These are phyloP conservation scores for Erpobdella octoculata DNA, from an alignment of 2,888 invertebrate genomes.

Conservation along the genomic window DNA sequence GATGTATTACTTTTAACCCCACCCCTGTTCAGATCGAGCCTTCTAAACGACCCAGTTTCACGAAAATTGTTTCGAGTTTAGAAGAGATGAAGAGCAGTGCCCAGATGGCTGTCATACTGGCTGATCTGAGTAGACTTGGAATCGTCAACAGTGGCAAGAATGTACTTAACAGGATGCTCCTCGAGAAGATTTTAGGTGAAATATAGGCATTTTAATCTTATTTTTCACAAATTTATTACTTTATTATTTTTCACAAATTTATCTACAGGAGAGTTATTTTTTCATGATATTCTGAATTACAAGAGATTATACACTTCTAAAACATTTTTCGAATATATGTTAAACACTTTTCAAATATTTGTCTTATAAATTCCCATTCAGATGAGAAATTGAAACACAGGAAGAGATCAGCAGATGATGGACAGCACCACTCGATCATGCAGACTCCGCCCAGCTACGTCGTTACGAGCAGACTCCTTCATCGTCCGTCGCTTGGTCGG, in stretches of 20 bases:
- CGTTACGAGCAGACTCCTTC: neutral
- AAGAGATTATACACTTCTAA: no score
- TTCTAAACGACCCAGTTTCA: slow-evolving; percentile 74
- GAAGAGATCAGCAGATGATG: neutral
- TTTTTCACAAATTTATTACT: neutral
- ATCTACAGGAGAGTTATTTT: no score
- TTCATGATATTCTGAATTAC: neutral
- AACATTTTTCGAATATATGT: neutral
- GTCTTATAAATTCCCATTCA: neutral
- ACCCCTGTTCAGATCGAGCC: slow-evolving; percentile 67
- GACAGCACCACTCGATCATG: neutral
- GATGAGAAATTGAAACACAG: slow-evolving; percentile 27
- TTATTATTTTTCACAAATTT: neutral
- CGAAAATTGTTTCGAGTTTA: slow-evolving; percentile 65
- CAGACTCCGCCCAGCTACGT: neutral
- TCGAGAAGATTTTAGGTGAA: slow-evolving; percentile 37
- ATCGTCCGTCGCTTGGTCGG: neutral
- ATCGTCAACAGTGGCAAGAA: slow-evolving; percentile 41
- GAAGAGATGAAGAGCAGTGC: slow-evolving; percentile 49
- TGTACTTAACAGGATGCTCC: slow-evolving; percentile 35
- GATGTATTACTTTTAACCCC: no score
- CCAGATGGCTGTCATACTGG: slow-evolving; percentile 39
- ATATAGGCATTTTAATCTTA: neutral
- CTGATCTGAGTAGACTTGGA: slow-evolving; percentile 37
- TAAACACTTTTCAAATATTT: neutral